Evolutionary conservation across 2,113 vertebrate species (phyloP), one percentile per base, ranked within the genome.

Genomic region (Monopterus albus): DNA sequence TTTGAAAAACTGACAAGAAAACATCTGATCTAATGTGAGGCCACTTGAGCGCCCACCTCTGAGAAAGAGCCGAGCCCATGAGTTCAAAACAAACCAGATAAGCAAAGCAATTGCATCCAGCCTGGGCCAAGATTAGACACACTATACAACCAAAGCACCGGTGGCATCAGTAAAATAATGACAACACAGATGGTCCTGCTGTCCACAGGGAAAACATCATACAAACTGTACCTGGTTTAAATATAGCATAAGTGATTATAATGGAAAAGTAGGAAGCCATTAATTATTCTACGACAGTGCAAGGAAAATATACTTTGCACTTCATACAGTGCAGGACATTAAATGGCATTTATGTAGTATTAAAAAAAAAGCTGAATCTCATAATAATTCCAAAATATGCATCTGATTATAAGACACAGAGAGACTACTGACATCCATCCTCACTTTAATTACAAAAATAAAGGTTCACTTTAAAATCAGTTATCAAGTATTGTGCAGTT

Each of bases 161-260:
- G 78, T 84, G 77, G 84, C 83, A 85, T 89, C 81, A 82, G 81
- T 80, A 78, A 78, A 87, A 63, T 70, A 61, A 68, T 68, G 77
- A 88, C 74, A 80, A 64, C 86, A 87, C 89, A 90, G 91, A 92
- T 90, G 88, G 87, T 84, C 76, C 68, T 64, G 53, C 79, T 76
- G 76, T 86, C 85, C 87, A 18, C 84, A 36, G 75, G 87, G 88
- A 75, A 86, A 84, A 74, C 74, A 77, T 81, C 74, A 78, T 46
- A 65, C 78, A 78, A 33, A 58, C 78, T 75, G 64, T 60, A 72
- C 75, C n/a, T 0, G 65, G 78, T 84, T 82, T 87, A 90, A 87
- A 90, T 90, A 89, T 89, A 92, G 83, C 60, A 64, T 47, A 81
- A 50, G 62, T 81, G 38, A 89, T 89, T 81, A 75, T 79, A 82